Conservation (phyloP, 2,888 invertebrate species). For the Andricus quercusramuli region DNA sequence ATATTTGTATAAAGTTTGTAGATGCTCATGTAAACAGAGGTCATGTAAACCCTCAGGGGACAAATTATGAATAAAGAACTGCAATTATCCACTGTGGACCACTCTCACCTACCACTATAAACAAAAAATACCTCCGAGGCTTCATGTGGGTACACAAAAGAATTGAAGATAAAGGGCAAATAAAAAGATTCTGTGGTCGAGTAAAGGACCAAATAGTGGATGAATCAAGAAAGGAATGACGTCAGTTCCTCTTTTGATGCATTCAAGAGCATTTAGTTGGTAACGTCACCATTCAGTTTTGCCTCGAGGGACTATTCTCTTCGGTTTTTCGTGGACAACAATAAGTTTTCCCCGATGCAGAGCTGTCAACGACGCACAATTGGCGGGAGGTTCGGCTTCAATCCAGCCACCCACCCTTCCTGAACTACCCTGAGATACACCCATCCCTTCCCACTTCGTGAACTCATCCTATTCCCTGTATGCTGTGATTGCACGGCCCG, state of each 20-base stretch:
- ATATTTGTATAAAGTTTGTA: no score
- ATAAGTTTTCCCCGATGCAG: constrained; percentile 73
- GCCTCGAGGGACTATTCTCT: constrained; percentile 61
- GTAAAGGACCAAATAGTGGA: not conserved
- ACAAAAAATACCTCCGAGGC: no score
- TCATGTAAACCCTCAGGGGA: no score
- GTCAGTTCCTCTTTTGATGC: not conserved
- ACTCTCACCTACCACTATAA: no score
- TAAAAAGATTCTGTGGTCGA: not conserved
- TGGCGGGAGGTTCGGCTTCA: constrained; percentile 65
- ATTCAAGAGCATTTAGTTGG: constrained; percentile 3
- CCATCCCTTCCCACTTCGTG: constrained; percentile 57
- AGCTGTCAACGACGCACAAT: constrained; percentile 75
- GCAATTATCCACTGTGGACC: not conserved
- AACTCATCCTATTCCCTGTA: constrained; percentile 74
- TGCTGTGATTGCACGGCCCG: constrained; percentile 75
- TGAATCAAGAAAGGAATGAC: not conserved
- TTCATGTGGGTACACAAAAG: not conserved
- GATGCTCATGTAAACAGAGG: no score
- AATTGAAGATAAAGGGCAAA: not conserved
- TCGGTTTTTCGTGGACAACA: constrained; percentile 70
- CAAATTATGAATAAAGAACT: not conserved
- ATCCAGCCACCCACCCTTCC: constrained; percentile 58
- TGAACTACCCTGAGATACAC: constrained; percentile 50
- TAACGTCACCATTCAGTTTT: not conserved